Evolutionary conservation across 2,888 invertebrate species (phyloP), one percentile per base, ranked within the genome.

Genomic region (Agapetus fuscipes): DNA sequence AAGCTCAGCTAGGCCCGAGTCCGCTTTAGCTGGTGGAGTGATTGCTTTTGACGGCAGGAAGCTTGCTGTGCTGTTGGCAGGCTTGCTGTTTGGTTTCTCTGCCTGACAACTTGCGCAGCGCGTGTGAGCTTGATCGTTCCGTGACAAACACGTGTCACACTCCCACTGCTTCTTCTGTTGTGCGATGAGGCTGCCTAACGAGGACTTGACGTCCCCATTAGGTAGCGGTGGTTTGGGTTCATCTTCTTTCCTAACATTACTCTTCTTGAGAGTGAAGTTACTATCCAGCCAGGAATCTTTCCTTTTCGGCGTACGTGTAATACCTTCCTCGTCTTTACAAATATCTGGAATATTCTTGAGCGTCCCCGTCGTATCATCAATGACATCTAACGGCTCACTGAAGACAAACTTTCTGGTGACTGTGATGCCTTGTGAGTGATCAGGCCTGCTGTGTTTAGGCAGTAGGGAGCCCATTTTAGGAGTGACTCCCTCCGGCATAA

Each of bases 51-150:
- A 4, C 5, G 20, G 20, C 5, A 9, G 4, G 20, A 9, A 9
- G 20, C 4, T 9, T 6, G 20, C 20, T 4, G 9, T 9, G 9
- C 5, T 9, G 20, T 4, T 9, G 5, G 20, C 5, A 6, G 20
- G 20, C 4, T 4, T 33, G 42, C 41, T 12, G 25, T 17, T 27
- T 4, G 46, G 50, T 36, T 48, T 58, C 25, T 46, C 32, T 30
- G 54, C 51, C 37, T 57, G 57, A 44, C 63, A 65, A 10, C 59
- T 55, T 7, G 52, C 49, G 39, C 66, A 64, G 7, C 50, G 41
- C 1, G 41, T 49, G 20, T 52, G 52, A 6, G 49, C 51, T 5
- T 45, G 41, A 11, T 45, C 52, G 30, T 66, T 66, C 24, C 52
- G 57, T 1, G 61, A 57, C 20, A 59, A 52, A 48, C 65, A 66